Conservation (phyloP, 2,888 invertebrate genomes). For the Coelogynopora nodosa region DNA sequence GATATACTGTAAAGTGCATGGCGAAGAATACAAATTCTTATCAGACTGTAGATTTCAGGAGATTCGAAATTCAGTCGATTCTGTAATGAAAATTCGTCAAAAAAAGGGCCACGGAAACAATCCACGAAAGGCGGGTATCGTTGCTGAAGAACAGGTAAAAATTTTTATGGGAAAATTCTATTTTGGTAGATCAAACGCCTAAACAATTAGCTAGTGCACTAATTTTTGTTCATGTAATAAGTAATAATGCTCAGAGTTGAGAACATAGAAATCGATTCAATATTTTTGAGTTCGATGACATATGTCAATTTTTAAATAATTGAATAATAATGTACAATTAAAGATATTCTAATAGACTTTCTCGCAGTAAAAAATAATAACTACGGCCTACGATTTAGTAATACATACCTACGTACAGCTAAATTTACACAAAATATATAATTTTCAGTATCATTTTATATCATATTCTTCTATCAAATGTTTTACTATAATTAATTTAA, state of each 20-base stretch:
- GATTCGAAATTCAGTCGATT: slow-evolving; percentile 6
- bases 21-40: slow-evolving; percentile 14
- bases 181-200: slow-evolving; percentile 1
- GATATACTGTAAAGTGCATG: slow-evolving; percentile 14
- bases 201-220: slow-evolving; percentile 14
- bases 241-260: slow-evolving; percentile 6
- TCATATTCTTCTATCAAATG: too few relatives aligned
- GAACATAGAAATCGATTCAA: slow-evolving; percentile 8
- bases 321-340: too few relatives aligned
- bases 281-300: slow-evolving; percentile 9
- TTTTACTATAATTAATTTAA: too few relatives aligned
- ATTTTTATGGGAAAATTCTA: slow-evolving; percentile 27
- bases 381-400: too few relatives aligned
- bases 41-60: slow-evolving; percentile 5
- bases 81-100: slow-evolving; percentile 28
- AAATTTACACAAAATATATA: too few relatives aligned
- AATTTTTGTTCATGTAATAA: slow-evolving; percentile 6
- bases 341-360: too few relatives aligned
- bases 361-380: too few relatives aligned
- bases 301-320: too few relatives aligned
- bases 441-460: too few relatives aligned
- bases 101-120: slow-evolving; percentile 16
- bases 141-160: not conserved
- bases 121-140: slow-evolving; percentile 20
- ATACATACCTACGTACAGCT: too few relatives aligned